Evolutionary conservation across 2,888 invertebrate genomes (phyloP).

Genomic region (Eurytoma adleriae): DNA sequence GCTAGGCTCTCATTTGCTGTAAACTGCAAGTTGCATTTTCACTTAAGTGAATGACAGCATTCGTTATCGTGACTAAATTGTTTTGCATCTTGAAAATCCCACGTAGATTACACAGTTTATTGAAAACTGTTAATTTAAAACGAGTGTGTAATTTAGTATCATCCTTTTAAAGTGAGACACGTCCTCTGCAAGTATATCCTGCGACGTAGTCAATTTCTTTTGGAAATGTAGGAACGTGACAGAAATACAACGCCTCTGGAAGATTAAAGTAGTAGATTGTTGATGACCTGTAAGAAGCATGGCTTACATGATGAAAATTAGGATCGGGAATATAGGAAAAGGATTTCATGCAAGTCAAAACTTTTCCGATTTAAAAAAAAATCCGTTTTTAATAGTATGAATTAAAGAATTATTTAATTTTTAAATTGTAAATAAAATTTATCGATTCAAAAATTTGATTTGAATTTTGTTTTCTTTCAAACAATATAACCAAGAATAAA

Average conservation of each 20-base stretch:
- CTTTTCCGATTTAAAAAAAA: slow-evolving; percentile 27
- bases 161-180: slow-evolving; percentile 27
- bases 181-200: slow-evolving; percentile 26
- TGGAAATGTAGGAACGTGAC: slow-evolving; percentile 45
- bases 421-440: slow-evolving; percentile 45
- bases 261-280: slow-evolving; percentile 46
- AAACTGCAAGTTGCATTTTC: neutral
- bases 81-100: slow-evolving; percentile 47
- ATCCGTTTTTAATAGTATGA: neutral
- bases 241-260: slow-evolving; percentile 42
- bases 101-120: slow-evolving; percentile 22
- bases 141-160: neutral
- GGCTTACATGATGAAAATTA: slow-evolving; percentile 70
- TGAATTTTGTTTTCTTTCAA: slow-evolving; percentile 25
- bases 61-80: slow-evolving; percentile 12
- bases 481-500: slow-evolving; percentile 38
- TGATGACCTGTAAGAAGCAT: slow-evolving; percentile 75
- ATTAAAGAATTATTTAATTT: too few relatives aligned
- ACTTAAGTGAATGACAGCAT: neutral
- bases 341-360: slow-evolving; percentile 45
- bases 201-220: slow-evolving; percentile 30
- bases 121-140: slow-evolving; percentile 2
- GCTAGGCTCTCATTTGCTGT: slow-evolving; percentile 30
- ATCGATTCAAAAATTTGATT: slow-evolving; percentile 37
- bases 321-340: slow-evolving; percentile 54